A percentile compares a stretch with the other conserved stretches of the same genome.
Evolutionary conservation across 1,140 invertebrate species (phyloP).

Genomic region (Procambarus clarkii): DNA sequence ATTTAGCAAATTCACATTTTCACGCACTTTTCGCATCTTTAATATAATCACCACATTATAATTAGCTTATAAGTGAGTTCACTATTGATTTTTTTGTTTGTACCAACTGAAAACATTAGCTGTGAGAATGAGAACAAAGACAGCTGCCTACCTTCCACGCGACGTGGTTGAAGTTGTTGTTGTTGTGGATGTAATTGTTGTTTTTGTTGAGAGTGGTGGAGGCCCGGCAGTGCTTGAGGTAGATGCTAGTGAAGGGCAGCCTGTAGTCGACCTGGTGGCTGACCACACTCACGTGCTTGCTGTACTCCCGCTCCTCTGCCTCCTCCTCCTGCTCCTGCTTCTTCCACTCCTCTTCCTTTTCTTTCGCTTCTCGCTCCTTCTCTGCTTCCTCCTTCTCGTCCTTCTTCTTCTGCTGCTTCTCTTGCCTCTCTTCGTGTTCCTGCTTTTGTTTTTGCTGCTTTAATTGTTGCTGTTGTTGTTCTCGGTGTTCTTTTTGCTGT

Average conservation of each 20-base stretch:
- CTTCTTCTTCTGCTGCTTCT: not conserved
- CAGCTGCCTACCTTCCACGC: constrained; percentile 46
- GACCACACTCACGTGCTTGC: constrained; percentile 33
- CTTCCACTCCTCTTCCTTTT: constrained; percentile 7
- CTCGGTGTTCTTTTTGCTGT: not conserved
- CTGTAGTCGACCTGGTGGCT: constrained; percentile 60
- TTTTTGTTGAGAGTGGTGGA: not conserved
- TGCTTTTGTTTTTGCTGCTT: constrained; percentile 5
- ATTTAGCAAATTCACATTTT: too few species aligned
- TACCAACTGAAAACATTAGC: too few species aligned
- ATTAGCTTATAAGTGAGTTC: too few species aligned
- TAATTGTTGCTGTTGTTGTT: not conserved
- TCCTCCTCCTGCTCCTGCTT: constrained; percentile 24
- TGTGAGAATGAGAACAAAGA: too few species aligned
- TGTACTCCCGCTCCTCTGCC: constrained; percentile 20
- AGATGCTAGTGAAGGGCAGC: constrained; percentile 61
- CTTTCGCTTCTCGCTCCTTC: constrained; percentile 8
- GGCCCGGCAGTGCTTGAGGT: constrained; percentile 47
- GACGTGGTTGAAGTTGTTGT: constrained; percentile 35
- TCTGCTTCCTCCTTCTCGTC: not conserved
- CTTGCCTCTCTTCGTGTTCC: not conserved
- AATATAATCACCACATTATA: too few species aligned
- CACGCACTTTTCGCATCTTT: too few species aligned
- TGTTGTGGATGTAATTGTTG: constrained; percentile 8
- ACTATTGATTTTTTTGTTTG: too few species aligned